These are phyloP conservation scores for Nemotelus pantherinus DNA, from an alignment of 2,888 invertebrate species.

Conservation along the genomic window DNA sequence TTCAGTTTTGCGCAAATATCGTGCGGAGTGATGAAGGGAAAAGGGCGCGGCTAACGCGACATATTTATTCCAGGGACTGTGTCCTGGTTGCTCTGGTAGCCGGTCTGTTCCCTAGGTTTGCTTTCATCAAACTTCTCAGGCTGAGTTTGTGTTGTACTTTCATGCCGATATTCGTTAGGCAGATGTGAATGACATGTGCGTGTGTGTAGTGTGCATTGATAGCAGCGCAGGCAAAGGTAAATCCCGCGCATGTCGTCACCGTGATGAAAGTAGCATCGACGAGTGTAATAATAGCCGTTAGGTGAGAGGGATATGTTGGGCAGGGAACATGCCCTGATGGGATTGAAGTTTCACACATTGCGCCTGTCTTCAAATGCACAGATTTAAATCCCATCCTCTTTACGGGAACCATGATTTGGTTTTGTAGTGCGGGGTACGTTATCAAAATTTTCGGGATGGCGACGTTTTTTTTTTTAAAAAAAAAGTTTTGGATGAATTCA, in stretches of 20 bases:
- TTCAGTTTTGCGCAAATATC: conserved; percentile 30
- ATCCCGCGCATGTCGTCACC: conserved; percentile 37
- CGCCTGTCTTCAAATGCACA: conserved; percentile 27
- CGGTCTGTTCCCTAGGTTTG: conserved; percentile 34
- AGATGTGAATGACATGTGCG: conserved; percentile 5
- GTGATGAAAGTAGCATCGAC: not conserved
- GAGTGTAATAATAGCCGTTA: not conserved
- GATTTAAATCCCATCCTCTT: conserved; percentile 31
- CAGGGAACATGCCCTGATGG: not conserved
- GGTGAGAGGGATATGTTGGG: not conserved
- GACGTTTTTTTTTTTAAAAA: not conserved
- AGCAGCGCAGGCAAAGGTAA: conserved; percentile 21
- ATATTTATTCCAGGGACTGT: conserved; percentile 32
- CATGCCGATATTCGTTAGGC: not conserved
- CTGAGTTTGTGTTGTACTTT: not conserved
- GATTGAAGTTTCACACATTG: conserved; percentile 25
- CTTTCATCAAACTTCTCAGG: conserved; percentile 9
- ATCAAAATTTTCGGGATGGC: not conserved
- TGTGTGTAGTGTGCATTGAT: not conserved
- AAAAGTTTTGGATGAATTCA: no score
- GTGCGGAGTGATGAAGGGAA: conserved; percentile 27
- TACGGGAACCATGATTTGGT: conserved; percentile 22
- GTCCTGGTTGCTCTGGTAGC: not conserved
- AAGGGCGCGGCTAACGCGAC: conserved; percentile 34
- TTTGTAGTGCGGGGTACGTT: not conserved